Conservation (phyloP, 2,113 vertebrate genomes). For the Nothobranchius furzeri region DNA sequence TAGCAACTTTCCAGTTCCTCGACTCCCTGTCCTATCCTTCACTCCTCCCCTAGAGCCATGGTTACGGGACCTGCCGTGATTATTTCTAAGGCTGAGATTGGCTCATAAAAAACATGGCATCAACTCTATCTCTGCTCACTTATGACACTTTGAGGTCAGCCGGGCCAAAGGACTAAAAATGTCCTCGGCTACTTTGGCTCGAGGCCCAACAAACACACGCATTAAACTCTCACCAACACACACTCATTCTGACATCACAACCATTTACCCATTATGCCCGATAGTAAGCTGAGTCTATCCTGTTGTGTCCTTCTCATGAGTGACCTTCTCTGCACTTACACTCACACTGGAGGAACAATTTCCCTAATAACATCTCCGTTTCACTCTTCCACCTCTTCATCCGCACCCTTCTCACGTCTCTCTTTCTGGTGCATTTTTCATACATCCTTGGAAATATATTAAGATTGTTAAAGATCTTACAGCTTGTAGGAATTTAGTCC, state of each 20-base stretch:
- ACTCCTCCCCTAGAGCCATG: conserved; percentile 37
- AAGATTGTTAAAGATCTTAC: not conserved
- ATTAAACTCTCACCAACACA: conserved; percentile 9
- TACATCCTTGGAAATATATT: not conserved
- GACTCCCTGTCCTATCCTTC: conserved; percentile 11
- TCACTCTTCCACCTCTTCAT: conserved; percentile 3
- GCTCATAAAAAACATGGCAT: conserved; percentile 58
- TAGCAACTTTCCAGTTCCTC: conserved; percentile 44
- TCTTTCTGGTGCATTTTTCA: conserved; percentile 7
- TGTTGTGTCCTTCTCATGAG: conserved; percentile 58
- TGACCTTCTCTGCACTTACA: conserved; percentile 68
- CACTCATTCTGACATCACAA: conserved; percentile 29
- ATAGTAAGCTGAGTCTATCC: conserved; percentile 71
- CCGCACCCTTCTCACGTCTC: not conserved
- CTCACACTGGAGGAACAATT: conserved; percentile 67
- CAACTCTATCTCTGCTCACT: conserved; percentile 69
- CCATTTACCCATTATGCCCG: conserved; percentile 49
- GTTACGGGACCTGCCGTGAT: conserved; percentile 42
- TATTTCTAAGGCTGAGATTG: conserved; percentile 55
- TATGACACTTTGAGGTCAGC: conserved; percentile 79
- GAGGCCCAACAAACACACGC: conserved; percentile 54
- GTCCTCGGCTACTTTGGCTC: conserved; percentile 67
- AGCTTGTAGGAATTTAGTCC: conserved; percentile 1
- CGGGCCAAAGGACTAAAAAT: conserved; percentile 78
- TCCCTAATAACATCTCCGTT: conserved; percentile 64